These are phyloP conservation scores for Nycticorax nycticorax DNA, from an alignment of 2,113 vertebrate species.

Conservation along the genomic window DNA sequence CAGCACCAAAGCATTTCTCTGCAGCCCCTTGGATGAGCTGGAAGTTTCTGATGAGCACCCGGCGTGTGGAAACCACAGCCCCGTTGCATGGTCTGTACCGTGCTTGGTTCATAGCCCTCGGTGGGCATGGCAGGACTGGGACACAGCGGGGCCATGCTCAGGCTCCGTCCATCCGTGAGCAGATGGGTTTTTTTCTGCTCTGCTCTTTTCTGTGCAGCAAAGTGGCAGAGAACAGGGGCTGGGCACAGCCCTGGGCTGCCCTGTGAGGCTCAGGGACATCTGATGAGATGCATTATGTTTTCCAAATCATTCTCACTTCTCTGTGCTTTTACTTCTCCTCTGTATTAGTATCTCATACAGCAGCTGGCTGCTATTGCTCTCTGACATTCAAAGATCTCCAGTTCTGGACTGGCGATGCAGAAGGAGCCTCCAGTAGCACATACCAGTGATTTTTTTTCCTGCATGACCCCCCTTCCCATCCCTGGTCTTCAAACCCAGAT, in stretches of 20 bases:
- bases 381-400: background rate
- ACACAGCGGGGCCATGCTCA: accelerated
- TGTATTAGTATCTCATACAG: background rate
- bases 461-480: background rate
- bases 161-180: accelerated
- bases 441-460: background rate
- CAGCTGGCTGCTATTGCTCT: background rate
- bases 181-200: background rate
- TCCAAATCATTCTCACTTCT: background rate
- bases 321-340: background rate
- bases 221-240: background rate
- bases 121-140: background rate
- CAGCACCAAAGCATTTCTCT: background rate
- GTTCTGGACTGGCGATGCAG: background rate
- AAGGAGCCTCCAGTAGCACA: background rate
- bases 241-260: background rate
- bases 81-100: background rate
- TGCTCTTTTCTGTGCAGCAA: background rate
- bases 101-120: background rate
- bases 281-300: background rate
- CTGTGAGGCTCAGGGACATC: background rate
- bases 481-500: background rate
- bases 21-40: background rate
- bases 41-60: background rate
- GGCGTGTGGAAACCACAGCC: background rate